Percentiles rank a stretch among this genome's conserved stretches.
phyloP scores from a whole-genome alignment of 2,113 vertebrate species.

The Riparia riparia region DNA sequence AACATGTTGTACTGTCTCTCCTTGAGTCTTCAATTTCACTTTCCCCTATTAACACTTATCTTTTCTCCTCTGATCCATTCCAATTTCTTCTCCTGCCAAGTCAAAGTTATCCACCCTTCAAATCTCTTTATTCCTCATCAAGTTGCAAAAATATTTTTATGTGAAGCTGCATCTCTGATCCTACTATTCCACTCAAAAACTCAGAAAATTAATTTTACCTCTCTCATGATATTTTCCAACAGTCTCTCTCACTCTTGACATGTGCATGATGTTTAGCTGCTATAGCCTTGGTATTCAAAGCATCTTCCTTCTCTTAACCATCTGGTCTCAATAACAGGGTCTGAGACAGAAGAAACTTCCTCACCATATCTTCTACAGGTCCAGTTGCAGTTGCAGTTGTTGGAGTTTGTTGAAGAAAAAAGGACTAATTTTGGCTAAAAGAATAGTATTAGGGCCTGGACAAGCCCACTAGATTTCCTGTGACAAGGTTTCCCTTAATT shows the following conservation, averaged over 20 bases:
- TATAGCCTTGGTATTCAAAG: background rate
- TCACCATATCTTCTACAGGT: background rate
- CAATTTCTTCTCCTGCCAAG: background rate
- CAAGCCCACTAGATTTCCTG: background rate
- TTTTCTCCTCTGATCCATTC: background rate
- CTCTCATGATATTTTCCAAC: background rate
- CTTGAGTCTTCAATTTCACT: background rate
- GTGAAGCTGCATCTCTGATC: background rate
- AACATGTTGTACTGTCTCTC: background rate
- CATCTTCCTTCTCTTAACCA: background rate
- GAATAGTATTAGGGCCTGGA: background rate
- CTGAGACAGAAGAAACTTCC: background rate
- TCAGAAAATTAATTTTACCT: background rate
- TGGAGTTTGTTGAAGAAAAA: background rate
- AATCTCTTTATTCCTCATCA: background rate
- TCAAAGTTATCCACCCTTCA: background rate
- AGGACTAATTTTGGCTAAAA: background rate
- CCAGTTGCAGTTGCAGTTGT: background rate
- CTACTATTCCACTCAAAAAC: background rate
- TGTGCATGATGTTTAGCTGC: background rate
- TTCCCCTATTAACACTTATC: background rate
- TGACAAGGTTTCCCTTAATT: background rate
- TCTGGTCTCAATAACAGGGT: background rate
- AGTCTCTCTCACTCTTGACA: background rate
- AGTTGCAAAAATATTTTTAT: background rate